These are phyloP conservation scores for Melipona beecheii DNA, from an alignment of 2,888 invertebrate species.

Conservation along the genomic window DNA sequence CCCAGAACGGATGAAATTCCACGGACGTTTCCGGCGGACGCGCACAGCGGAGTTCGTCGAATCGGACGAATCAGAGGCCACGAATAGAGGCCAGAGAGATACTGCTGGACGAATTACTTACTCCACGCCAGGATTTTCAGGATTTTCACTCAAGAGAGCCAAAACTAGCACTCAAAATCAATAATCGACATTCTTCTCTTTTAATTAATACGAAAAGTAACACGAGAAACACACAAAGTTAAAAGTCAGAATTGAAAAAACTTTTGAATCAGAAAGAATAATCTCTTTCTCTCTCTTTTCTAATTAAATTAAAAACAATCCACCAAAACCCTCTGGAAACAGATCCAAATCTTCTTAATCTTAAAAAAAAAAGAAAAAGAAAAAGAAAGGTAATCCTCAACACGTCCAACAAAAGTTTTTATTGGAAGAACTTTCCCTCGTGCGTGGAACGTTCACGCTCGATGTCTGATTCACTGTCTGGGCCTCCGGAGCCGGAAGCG, in stretches of 20 bases:
- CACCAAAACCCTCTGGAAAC: not conserved
- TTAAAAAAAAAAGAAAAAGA: not conserved
- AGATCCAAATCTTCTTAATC: not conserved
- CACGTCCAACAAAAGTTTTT: not conserved
- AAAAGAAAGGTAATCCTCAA: too few species aligned
- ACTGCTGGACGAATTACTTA: not conserved
- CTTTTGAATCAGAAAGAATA: not conserved
- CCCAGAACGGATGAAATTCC: slow-evolving; percentile 64
- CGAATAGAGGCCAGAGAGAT: slow-evolving; percentile 37
- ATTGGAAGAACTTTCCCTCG: not conserved
- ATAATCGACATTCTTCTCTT: not conserved
- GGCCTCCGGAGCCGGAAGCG: not conserved
- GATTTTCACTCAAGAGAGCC: too few species aligned
- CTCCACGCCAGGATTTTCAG: not conserved
- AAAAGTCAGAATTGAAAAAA: too few species aligned
- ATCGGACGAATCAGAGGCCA: slow-evolving; percentile 16
- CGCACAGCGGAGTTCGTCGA: slow-evolving; percentile 51
- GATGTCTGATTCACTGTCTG: not conserved
- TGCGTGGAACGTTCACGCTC: not conserved
- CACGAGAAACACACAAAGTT: too few species aligned
- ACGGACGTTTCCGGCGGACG: slow-evolving; percentile 65
- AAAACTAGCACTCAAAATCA: too few species aligned
- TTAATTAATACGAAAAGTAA: not conserved
- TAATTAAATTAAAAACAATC: not conserved
- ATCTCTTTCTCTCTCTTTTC: not conserved